Base-by-base conservation (phyloP, 2,797 vertebrate species). In the Periparus ater region DNA sequence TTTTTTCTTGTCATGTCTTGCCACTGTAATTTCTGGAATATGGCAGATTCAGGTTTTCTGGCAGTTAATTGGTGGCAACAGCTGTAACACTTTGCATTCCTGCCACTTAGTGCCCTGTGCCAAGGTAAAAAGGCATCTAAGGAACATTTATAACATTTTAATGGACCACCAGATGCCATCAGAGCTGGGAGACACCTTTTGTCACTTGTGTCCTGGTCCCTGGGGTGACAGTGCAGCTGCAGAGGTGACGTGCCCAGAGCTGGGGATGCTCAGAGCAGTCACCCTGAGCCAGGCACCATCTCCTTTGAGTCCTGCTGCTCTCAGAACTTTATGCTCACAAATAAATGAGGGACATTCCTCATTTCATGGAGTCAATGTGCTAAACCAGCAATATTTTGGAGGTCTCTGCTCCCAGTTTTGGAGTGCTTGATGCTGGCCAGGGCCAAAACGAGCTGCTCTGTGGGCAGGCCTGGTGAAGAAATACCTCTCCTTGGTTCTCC, bases 401-500 rank as follows among this genome's bases (percentile, higher is more conserved):
- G 58, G 13, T 22, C 10, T 20, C 14, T 38, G 2, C 44, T 83
- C n/a, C 42, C n/a, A 72, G 21, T 51, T 44, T 62, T 84, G 44
- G 44, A 45, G 23, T 2, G 13, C 27, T 82, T 25, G 8, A 0
- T n/a, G 50, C 53, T 70, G 67, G 3, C 30, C 2, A 2, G 29
- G 26, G 32, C 48, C 48, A 55, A 67, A 85, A 48, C 0, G 7
- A 87, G 36, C n/a, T 42, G 48, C 36, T 60, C 34, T 44, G 18
- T 42, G 77, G 53, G 36, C 44, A 55, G 47, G 6, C 34, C 38
- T 9, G 25, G 10, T 29, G 48, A 78, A 93, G 81, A 90, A 82
- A 85, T 7, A 30, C n/a, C 61, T 94, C 68, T 58, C 2, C 85
- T 96, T 96, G 65, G 91, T 94, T 94, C 85, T 78, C 40, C 40